Evolutionary conservation across 2,113 vertebrate species (phyloP).

Genomic region (Bubo scandiacus): DNA sequence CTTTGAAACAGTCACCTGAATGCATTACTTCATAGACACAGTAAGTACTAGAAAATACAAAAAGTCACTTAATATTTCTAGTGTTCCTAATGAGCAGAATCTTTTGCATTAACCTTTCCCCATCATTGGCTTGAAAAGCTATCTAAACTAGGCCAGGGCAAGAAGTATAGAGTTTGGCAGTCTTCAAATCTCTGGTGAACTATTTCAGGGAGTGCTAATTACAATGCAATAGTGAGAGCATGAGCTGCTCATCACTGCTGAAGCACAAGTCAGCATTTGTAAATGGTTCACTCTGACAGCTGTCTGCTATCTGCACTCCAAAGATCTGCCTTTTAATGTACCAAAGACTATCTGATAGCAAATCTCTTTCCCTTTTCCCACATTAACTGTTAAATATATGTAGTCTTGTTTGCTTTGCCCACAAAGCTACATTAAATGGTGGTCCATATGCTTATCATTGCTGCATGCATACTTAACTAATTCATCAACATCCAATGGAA

Average conservation of each 20-base stretch:
- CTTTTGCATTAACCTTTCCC: slow-evolving; percentile 7
- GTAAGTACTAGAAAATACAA: not conserved
- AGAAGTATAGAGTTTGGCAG: not conserved
- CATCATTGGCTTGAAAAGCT: not conserved
- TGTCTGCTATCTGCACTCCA: not conserved
- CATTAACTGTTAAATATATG: not conserved
- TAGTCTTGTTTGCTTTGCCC: not conserved
- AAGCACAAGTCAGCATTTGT: slow-evolving; percentile 10
- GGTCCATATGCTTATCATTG: not conserved
- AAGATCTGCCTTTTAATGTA: not conserved
- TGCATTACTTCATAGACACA: not conserved
- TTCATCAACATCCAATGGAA: not conserved
- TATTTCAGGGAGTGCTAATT: slow-evolving; percentile 44
- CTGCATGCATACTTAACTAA: not conserved
- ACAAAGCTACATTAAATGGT: not conserved
- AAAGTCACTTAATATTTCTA: not conserved
- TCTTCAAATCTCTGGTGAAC: slow-evolving; percentile 37
- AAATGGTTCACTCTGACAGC: slow-evolving; percentile 11
- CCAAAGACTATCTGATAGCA: not conserved
- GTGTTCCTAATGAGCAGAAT: not conserved
- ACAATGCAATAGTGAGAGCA: not conserved
- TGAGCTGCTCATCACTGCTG: not conserved
- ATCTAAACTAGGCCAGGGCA: slow-evolving; percentile 30
- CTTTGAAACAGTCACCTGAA: not conserved
- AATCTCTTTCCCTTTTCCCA: not conserved